Base-by-base conservation (phyloP, 2,113 vertebrate genomes). In the Kobus ellipsiprymnus region DNA sequence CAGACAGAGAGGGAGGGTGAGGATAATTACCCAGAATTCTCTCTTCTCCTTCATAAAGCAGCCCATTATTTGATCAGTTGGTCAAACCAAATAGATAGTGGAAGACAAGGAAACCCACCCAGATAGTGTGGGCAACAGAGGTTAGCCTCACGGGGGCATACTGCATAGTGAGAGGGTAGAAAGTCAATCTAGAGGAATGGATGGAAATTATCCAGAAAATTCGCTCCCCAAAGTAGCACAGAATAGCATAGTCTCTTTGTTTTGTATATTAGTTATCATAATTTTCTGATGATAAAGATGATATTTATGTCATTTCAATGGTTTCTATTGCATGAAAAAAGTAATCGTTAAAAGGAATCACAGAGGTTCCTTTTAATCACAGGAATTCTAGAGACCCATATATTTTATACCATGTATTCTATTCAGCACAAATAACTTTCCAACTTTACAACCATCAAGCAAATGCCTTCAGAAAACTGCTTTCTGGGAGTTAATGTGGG, bases 401-500 rank as follows among this genome's bases (percentile, higher is more conserved):
- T 87, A 55, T 85, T 95, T 87, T 86, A 90, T 64, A 62, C 21
- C 2, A 3, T 27, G 12, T 57, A 54, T 78, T 94, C 17, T 64
- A 5, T 57, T 78, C 87, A 83, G 46, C 50, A 83, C 71, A 77
- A 77, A 77, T 44, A 77, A 77, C 8, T 82, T 96, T 88, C 33
- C 59, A 48, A 15, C 21, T 95, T 88, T 84, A n/a, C 36, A 90
- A 87, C 2, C 9, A 21, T 90, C 54, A 90, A 77, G 23, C 71
- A 77, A 94, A 55, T 40, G 10, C 23, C 86, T 87, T 91, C 80
- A 83, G 87, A 29, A 85, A 82, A 54, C 44, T 46, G 50, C n/a
- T 50, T 71, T 82, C 46, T 81, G 36, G 27, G 57, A 86, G 78
- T 87, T 91, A 96, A 93, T 87, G 55, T 62, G 48, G 36, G 67